phyloP scores from a whole-genome alignment of 64 coral and sea anemone genomes.

The Acropora yongei region DNA sequence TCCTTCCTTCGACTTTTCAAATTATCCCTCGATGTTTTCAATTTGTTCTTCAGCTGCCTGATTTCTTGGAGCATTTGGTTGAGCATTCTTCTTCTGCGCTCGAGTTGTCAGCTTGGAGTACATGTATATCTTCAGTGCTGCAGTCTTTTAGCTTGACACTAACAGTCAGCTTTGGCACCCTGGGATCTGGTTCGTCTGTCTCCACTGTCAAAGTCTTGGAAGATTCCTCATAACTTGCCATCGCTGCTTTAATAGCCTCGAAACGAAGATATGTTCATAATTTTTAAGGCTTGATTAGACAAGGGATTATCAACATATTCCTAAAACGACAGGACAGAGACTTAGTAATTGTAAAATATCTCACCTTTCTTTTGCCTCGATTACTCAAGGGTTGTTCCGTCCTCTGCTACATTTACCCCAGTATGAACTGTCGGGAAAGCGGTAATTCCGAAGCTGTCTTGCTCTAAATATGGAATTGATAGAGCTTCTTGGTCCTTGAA shows the following conservation, averaged over 20 bases:
- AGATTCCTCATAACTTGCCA: background rate
- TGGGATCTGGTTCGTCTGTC: background rate
- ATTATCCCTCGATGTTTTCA: slow-evolving; percentile 1
- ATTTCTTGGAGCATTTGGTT: slow-evolving; percentile 8
- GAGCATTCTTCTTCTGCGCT: background rate
- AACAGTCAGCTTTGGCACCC: slow-evolving; percentile 4
- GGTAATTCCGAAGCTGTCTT: slow-evolving; percentile 3
- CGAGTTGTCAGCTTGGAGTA: slow-evolving; percentile 6
- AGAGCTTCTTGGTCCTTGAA: background rate
- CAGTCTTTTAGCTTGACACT: background rate
- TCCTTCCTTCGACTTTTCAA: slow-evolving; percentile 12
- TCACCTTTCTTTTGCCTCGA: background rate
- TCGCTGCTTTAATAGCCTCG: background rate
- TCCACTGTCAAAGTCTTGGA: background rate
- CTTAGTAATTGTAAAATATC: background rate
- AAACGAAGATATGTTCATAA: background rate
- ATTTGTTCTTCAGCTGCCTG: slow-evolving; percentile 2
- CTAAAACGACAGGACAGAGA: slow-evolving; percentile 2
- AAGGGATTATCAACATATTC: background rate
- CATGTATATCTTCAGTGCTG: slow-evolving; percentile 2
- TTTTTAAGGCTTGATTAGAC: background rate
- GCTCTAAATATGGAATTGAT: background rate
- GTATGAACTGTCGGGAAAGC: background rate
- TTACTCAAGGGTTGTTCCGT: slow-evolving; percentile 16
- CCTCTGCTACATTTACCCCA: background rate